Base-by-base conservation (phyloP, 2,113 vertebrate genomes). In the Thunnus thynnus region DNA sequence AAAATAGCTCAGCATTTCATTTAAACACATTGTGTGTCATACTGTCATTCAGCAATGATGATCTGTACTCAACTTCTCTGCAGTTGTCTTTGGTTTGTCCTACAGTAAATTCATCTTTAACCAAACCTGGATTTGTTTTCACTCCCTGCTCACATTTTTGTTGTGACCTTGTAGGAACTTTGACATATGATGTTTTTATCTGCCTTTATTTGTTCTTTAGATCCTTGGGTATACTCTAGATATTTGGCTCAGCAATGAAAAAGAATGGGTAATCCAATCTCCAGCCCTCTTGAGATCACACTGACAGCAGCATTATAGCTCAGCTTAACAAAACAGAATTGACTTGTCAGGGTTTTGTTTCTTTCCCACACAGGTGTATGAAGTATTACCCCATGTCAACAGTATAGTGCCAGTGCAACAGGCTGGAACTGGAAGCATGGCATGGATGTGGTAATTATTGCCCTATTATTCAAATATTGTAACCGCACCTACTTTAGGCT, bases 1-100 rank as follows among this genome's bases (percentile, higher is more conserved):
- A 96, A 97, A 97, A 97, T 96, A 97, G 96, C 95, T 94, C 92
- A 89, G 66, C 78, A 82, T 80, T 88, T 88, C 75, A 74, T 50
- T 76, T 67, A 76, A 85, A 89, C 22, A 54, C 80, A 58, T 18
- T 3, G 20, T 72, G 71, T 63, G 14, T 27, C 69, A 68, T 22
- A 47, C 50, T 66, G 51, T 51, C 17, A 71, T 63, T 51, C 58
- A 60, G 27, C 52, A 25, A 0, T n/a, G 64, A 54, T 58, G 63
- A 66, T 51, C 14, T 16, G 55, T 11, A 8, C 48, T 30, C 18
- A 30, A 80, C 5, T 69, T 25, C 54, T 25, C 57, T 71, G 63
- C 66, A 63, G 69, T n/a, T 72, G 30, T 54, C 25, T 36, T 6
- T 80, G 63, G 50, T 36, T 67, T 47, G 7, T 14, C 27, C 50